Percentiles rank a stretch among this genome's conserved stretches.
Conservation (phyloP, 2,113 vertebrate species). For the Perognathus longimembris region DNA sequence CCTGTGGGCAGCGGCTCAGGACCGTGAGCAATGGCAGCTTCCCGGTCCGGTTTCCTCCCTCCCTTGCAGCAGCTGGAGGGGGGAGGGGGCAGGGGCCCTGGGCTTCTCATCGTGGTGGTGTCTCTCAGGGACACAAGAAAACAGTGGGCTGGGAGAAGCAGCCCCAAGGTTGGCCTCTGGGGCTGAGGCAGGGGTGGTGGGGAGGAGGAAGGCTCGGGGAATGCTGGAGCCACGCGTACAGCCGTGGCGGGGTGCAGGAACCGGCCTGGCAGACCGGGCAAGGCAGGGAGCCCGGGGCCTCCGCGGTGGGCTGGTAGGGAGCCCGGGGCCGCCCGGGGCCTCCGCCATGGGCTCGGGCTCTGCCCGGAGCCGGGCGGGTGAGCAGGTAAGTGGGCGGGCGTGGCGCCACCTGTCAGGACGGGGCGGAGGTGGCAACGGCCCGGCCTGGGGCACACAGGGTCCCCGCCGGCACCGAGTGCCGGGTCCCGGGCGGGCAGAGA, state of each 20-base stretch:
- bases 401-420: not conserved
- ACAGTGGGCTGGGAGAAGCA: not conserved
- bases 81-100: no score
- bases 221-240: no score
- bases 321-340: not conserved
- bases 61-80: not conserved
- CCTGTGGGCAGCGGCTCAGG: no score
- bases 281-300: not conserved
- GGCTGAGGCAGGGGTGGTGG: not conserved
- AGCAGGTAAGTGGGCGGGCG: not conserved
- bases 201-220: not conserved
- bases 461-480: not conserved
- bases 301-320: no score
- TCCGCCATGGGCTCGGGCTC: not conserved
- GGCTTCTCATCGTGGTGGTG: not conserved
- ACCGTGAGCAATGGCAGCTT: rapidly evolving
- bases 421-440: not conserved
- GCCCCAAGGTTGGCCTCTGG: not conserved
- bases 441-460: no score
- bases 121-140: not conserved
- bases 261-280: not conserved
- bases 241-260: not conserved
- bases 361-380: not conserved
- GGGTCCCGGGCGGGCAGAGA: not conserved
- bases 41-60: no score